A percentile compares a stretch with the other conserved stretches of the same genome.
Evolutionary conservation across 2,888 invertebrate species (phyloP).

Genomic region (Agonopterix heracliana): DNA sequence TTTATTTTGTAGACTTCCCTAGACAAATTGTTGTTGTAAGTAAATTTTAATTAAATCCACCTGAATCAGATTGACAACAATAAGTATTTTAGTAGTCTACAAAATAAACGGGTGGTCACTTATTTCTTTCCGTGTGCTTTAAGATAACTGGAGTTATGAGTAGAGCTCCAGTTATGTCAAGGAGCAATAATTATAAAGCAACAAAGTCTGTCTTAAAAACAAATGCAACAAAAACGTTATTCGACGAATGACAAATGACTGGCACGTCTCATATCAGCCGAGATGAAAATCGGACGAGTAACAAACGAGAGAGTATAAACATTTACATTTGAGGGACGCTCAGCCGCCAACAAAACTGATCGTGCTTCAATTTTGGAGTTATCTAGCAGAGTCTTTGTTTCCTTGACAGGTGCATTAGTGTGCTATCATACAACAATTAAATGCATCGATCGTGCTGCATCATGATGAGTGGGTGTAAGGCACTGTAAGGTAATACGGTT

Average conservation of each 20-base stretch:
- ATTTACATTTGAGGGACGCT: slow-evolving; percentile 63
- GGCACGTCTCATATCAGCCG: slow-evolving; percentile 46
- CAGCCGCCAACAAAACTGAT: slow-evolving; percentile 41
- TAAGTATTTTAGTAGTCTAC: too few relatives aligned
- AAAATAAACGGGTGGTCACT: too few relatives aligned
- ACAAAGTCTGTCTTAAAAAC: slow-evolving; percentile 4
- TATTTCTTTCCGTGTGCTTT: too few relatives aligned
- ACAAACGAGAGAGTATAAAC: slow-evolving; percentile 69
- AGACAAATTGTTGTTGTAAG: too few relatives aligned
- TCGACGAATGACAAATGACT: slow-evolving; percentile 62
- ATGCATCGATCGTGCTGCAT: slow-evolving; percentile 62
- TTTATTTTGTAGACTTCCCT: too few relatives aligned
- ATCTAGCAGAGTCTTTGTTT: slow-evolving; percentile 68
- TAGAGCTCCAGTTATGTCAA: too few relatives aligned
- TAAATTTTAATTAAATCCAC: too few relatives aligned
- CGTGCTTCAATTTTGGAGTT: slow-evolving; percentile 68
- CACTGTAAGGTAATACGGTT: slow-evolving; percentile 20
- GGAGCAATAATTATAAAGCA: too few relatives aligned
- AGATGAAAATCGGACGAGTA: slow-evolving; percentile 52
- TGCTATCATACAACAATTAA: slow-evolving; percentile 73
- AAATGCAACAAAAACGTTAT: slow-evolving; percentile 22
- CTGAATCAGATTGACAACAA: too few relatives aligned
- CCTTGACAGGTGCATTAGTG: slow-evolving; percentile 75
- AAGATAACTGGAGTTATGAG: too few relatives aligned
- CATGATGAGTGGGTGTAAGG: slow-evolving; percentile 50